Conservation (phyloP, 2,888 invertebrate species). For the Mythimna loreyi region DNA sequence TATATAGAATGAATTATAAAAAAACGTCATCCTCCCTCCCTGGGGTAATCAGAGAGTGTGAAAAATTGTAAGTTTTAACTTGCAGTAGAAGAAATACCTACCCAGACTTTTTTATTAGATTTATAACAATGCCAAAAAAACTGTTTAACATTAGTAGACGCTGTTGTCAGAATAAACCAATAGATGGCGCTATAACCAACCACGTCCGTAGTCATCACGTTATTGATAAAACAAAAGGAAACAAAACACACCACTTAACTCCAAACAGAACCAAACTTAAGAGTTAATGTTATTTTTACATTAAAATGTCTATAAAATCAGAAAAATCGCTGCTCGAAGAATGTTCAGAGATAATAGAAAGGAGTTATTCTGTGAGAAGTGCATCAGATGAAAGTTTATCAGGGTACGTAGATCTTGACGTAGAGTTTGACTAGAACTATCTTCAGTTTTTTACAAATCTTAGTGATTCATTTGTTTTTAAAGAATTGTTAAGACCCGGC, state of each 20-base stretch:
- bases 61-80: too few relatives aligned
- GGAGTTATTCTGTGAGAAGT: constrained; percentile 81
- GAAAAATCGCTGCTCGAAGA: constrained; percentile 84
- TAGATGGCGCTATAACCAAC: not conserved
- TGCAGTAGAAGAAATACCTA: too few relatives aligned
- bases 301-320: constrained; percentile 84
- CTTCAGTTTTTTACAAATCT: too few relatives aligned
- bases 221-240: not conserved
- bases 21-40: too few relatives aligned
- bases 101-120: too few relatives aligned
- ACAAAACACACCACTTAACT: too few relatives aligned
- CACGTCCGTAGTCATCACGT: not conserved
- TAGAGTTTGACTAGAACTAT: too few relatives aligned
- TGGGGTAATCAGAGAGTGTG: too few relatives aligned
- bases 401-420: constrained; percentile 70
- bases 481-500: too few relatives aligned
- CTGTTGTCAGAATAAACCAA: not conserved
- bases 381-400: constrained; percentile 82
- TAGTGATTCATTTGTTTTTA: too few relatives aligned
- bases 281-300: not conserved
- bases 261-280: not conserved
- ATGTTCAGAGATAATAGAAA: constrained; percentile 83
- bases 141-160: not conserved
- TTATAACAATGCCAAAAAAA: too few relatives aligned
- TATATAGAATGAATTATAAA: too few relatives aligned